Conservation (phyloP, 37 sponge, comb jelly and placozoan species). For the Dysidea cf. avara region DNA sequence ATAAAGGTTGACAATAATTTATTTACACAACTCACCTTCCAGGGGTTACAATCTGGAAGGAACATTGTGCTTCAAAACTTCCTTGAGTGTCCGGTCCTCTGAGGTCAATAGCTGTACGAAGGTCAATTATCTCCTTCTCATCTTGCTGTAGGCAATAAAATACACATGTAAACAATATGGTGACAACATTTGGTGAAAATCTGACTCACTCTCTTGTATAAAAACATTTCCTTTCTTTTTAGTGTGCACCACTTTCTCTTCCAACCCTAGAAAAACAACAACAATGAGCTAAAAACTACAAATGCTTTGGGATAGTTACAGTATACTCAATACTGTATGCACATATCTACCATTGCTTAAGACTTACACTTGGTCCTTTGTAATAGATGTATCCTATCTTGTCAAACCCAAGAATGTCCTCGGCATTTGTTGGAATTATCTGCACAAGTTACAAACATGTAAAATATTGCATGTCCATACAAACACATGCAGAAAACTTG, state of each 20-base stretch:
- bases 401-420: constrained; percentile 38
- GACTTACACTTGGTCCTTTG: background rate
- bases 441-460: background rate
- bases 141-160: constrained; percentile 29
- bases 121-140: constrained; percentile 57
- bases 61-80: constrained; percentile 34
- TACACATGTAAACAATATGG: background rate
- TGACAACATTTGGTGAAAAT: background rate
- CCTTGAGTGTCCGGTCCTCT: constrained; percentile 48
- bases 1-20: background rate
- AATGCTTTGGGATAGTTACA: background rate
- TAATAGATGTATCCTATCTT: background rate
- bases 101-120: constrained; percentile 58
- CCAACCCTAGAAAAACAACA: constrained; percentile 51
- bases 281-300: too few species aligned
- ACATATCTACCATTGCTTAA: background rate
- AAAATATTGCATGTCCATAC: too few species aligned
- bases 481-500: too few species aligned
- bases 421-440: constrained; percentile 58
- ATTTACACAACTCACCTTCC: constrained; percentile 39
- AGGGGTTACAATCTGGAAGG: constrained; percentile 44
- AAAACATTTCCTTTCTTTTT: constrained; percentile 54
- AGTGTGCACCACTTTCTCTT: constrained; percentile 78
- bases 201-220: constrained; percentile 54
- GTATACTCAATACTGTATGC: background rate